Evolutionary conservation across 2,113 vertebrate genomes (phyloP), one percentile per base, ranked within the genome.

Genomic region (Strix uralensis): DNA sequence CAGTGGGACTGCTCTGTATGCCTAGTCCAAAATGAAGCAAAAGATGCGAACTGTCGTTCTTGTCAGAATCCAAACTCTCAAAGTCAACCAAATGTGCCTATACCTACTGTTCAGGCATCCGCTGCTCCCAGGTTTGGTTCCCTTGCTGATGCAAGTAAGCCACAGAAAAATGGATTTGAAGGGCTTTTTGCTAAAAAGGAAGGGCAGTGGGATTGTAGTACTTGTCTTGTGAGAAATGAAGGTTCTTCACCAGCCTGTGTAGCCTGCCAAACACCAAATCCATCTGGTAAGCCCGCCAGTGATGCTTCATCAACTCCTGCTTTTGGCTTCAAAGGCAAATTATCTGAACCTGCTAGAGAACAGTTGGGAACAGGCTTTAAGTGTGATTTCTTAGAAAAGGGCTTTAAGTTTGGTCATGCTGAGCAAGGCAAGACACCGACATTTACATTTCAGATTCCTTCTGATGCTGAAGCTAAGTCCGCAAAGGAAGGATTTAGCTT

Each of bases 181-280:
- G 97, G 97, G 30, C 97, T 97, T 88, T 99, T 99, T 97, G 5
- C 81, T 44, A 99, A 98, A 94, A 99, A 98, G 62, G 98, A 98
- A 81, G 99, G 98, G 22, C 96, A 99, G 46, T 99, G 99, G 99
- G 98, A 99, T 57, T 99, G 99, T 94, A 96, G 71, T 70, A 71
- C 34, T 58, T 99, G 99, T 86, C 27, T 98, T 15, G 95, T 98
- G 78, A 98, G 98, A 94, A 99, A 99, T 79, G 92, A 98, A 42
- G 88, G 66, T 26, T 98, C 98, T 86, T 97, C 97, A 32, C 90
- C 27, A 91, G 97, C 75, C 38, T 99, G 99, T 17, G 7, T 97
- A 38, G 93, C 99, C 84, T 99, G 99, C 94, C 62, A 94, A 73
- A 36, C 94, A 8, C 96, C 98, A 59, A 99, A 99, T 92, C 98